Evolutionary conservation across 2,797 vertebrate genomes (phyloP), one percentile per base, ranked within the genome.

Genomic region (Phrynocephalus vlangalii): DNA sequence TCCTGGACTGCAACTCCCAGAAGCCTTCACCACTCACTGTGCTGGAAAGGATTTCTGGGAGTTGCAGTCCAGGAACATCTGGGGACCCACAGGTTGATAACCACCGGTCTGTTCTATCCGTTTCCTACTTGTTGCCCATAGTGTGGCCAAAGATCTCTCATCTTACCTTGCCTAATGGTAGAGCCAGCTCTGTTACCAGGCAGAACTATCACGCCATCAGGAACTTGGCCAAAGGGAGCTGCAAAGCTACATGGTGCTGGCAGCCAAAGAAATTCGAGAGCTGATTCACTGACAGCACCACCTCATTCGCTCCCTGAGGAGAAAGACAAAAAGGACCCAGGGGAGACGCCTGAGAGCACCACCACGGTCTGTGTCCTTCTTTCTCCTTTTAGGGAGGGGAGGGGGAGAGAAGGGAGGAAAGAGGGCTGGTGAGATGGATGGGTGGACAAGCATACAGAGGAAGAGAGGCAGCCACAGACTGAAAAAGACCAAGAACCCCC

Each of bases 151-250:
- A n/a, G 18, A 33, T 33, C 33, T 33, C 33, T 33, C 50, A 24
- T 9, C 16, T 48, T 1, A 4, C 68, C 38, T 82, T 52, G 44
- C 63, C 72, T 77, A 20, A 30, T 63, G 26, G 13, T 63, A 72
- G 66, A 30, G 30, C 81, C 67, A 5, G 75, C 48, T 78, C 50
- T 68, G 20, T 87, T 76, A 28, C 79, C 48, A 50, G 60, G 20
- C 60, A 44, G 78, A 67, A 18, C 38, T 68, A 76, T 38, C 16
- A 56, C 56, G 77, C 83, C 78, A 76, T 2, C 22, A 67, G 77
- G 78, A 80, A 33, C n/a, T 48, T 20, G 60, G 83, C 83, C 87
- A 88, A 88, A 30, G 3, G 30, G 75, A 85, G n/a, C 83, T 81
- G 78, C 83, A 85, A 68, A 68, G 77, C 78, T 56, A 28, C 30